phyloP scores from a whole-genome alignment of 2,113 vertebrate genomes.

The Phasianus colchicus region DNA sequence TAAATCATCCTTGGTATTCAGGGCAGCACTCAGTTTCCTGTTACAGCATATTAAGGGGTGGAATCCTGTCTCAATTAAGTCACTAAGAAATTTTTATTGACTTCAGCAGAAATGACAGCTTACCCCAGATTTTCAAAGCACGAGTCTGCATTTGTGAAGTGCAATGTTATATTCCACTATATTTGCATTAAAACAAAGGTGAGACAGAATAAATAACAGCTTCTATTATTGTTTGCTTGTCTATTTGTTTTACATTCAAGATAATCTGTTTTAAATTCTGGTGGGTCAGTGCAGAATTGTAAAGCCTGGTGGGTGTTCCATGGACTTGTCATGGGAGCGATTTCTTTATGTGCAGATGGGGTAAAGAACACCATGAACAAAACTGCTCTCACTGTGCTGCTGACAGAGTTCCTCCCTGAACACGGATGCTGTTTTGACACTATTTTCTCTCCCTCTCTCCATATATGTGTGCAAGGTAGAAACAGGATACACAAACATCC shows the following conservation, averaged over 20 bases:
- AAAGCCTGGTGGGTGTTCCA: slow-evolving; percentile 31
- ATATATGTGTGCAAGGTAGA: not conserved
- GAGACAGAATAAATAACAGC: slow-evolving; percentile 10
- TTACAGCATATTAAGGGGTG: slow-evolving; percentile 3
- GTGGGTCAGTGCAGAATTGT: slow-evolving; percentile 31
- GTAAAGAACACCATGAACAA: slow-evolving; percentile 26
- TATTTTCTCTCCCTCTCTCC: not conserved
- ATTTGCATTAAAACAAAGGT: slow-evolving; percentile 16
- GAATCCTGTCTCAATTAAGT: not conserved
- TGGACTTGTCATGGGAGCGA: slow-evolving; percentile 4
- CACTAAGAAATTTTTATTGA: not conserved
- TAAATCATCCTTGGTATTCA: slow-evolving; percentile 26
- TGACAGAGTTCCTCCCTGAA: not conserved
- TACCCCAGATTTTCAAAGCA: not conserved
- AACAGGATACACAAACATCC: not conserved
- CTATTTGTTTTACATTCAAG: not conserved
- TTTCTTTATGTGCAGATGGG: slow-evolving; percentile 49
- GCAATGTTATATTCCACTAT: not conserved
- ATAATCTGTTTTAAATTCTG: slow-evolving; percentile 37
- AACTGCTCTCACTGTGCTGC: slow-evolving; percentile 11
- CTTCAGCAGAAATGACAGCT: not conserved
- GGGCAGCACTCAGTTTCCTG: not conserved
- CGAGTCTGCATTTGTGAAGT: not conserved
- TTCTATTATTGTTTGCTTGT: not conserved
- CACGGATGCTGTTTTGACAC: not conserved